A percentile compares a stretch with the other conserved stretches of the same genome.
These are phyloP conservation scores for Allophyes oxyacanthae DNA, from an alignment of 2,888 invertebrate genomes.

Conservation along the genomic window DNA sequence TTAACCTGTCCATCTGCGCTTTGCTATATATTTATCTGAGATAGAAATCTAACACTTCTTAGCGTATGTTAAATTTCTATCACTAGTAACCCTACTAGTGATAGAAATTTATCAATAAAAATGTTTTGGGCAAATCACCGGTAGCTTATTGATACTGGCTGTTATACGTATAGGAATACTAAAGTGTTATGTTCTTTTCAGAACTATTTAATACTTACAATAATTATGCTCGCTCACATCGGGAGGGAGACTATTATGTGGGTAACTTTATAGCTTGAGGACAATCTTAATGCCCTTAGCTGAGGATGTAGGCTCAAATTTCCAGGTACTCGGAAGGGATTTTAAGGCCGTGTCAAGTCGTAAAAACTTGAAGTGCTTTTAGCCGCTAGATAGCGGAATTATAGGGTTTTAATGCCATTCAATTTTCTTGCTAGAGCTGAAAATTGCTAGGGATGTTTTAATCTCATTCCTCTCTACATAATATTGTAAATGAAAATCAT, in stretches of 20 bases:
- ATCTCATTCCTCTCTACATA: no score
- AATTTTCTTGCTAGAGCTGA: not conserved
- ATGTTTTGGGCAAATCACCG: no score
- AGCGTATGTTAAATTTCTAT: no score
- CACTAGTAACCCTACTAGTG: no score
- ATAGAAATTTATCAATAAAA: no score
- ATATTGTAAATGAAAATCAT: no score
- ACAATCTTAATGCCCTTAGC: slow-evolving; percentile 23
- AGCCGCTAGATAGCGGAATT: slow-evolving; percentile 1
- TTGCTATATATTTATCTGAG: no score
- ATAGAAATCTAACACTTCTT: no score
- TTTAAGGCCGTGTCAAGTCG: not conserved
- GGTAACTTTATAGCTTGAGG: slow-evolving; percentile 7
- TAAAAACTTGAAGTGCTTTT: slow-evolving; percentile 22
- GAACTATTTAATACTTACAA: not conserved
- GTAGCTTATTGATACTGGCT: no score
- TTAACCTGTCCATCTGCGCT: no score
- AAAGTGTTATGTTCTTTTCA: not conserved
- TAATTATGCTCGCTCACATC: not conserved
- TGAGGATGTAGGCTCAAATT: slow-evolving; percentile 17
- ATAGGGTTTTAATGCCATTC: slow-evolving; percentile 7
- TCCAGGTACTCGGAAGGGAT: slow-evolving; percentile 17
- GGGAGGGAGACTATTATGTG: slow-evolving; percentile 22
- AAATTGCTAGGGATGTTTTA: not conserved
- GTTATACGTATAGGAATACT: no score